Percentiles rank a stretch among this genome's conserved stretches.
These are phyloP conservation scores for Flabesymbios commensalis DNA, from an alignment of 2,888 invertebrate genomes.

Conservation along the genomic window DNA sequence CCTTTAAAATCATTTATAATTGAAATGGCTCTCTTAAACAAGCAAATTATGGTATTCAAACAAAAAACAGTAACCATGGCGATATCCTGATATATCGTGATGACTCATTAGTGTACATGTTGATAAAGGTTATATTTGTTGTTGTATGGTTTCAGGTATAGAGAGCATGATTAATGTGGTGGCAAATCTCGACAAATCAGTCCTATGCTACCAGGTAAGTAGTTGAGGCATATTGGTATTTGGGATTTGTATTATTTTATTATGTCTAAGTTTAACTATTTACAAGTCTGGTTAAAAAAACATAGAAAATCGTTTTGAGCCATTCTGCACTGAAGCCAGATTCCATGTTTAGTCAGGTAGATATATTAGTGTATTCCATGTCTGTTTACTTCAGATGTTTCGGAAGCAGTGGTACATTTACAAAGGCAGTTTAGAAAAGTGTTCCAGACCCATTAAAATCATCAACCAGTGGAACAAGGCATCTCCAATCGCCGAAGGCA, in stretches of 20 bases:
- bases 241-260: not conserved
- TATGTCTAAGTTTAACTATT: not conserved
- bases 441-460: not conserved
- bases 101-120: too few relatives aligned
- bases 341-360: too few relatives aligned
- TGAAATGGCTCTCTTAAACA: too few relatives aligned
- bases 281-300: not conserved
- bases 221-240: too few relatives aligned
- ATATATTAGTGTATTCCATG: too few relatives aligned
- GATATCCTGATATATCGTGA: too few relatives aligned
- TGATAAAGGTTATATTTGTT: too few relatives aligned
- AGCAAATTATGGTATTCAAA: too few relatives aligned
- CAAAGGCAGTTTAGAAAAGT: conserved; percentile 13
- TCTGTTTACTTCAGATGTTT: conserved; percentile 17
- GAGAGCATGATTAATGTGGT: conserved; percentile 13
- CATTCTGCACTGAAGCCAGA: too few relatives aligned
- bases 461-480: not conserved
- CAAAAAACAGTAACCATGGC: too few relatives aligned
- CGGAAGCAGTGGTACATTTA: conserved; percentile 20
- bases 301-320: not conserved
- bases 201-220: conserved; percentile 30
- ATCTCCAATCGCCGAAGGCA: too few relatives aligned
- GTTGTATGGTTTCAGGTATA: conserved; percentile 10
- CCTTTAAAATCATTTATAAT: too few relatives aligned
- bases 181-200: conserved; percentile 29